Evolutionary conservation across 1,140 invertebrate genomes (phyloP), one percentile per base, ranked within the genome.

Genomic region (Brachionus paranguensis): DNA sequence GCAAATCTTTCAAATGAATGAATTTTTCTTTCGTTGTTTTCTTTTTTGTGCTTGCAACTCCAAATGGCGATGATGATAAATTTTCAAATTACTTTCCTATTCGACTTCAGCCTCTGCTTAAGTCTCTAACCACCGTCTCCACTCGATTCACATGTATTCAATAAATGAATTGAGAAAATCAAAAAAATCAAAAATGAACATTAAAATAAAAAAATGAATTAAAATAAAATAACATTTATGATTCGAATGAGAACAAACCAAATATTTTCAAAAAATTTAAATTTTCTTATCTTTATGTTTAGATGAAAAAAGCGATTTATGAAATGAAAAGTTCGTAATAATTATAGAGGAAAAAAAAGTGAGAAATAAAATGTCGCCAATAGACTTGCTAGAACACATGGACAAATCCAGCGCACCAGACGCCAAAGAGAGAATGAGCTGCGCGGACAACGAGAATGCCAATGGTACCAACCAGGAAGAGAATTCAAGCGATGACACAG

Each of bases 281-380:
- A 43, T 72, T 72, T 41, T 72, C 68, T 72, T 72, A 43, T 43
- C 33, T 41, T 33, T 33, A 33, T 68, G 14, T 41, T 72, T 72
- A 72, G 68, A 72, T 72, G 37, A 43, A 72, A 72, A 41, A 72
- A 72, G 41, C 8, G 17, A 43, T 41, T 41, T 72, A 43, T 72
- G 68, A 72, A 43, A 72, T 72, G 68, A 43, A 72, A 72, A 72
- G 68, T 45, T 72, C 37, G 68, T 72, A 72, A 72, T 37, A 37
- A 37, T 37, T 37, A 20, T 41, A 37, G 10, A 24, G 33, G 4
- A 33, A 68, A 68, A 17, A n/a, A 33, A 11, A 37, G 33, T 29
- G 33, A 29, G 20, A 41, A 72, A 72, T 20, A 60, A 11, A 68
- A 72, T 72, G 68, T 72, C 68, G 41, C 68, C 68, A 20, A 72